phyloP scores from a whole-genome alignment of 1,140 invertebrate species.

The Monochamus saltuarius region DNA sequence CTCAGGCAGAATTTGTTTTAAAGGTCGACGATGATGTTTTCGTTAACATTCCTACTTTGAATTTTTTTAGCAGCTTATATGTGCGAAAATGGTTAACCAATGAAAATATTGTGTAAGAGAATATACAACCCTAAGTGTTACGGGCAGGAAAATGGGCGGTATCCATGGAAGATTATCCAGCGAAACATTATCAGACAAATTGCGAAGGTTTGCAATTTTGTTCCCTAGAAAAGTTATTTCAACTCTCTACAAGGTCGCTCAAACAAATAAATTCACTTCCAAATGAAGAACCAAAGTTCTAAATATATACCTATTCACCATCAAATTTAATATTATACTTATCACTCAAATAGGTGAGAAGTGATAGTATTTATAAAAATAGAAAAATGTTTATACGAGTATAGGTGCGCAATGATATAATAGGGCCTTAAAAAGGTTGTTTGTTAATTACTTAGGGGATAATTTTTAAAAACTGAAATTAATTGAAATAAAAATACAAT shows the following conservation, averaged over 20 bases:
- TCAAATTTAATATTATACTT: no score
- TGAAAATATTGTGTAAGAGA: constrained; percentile 59
- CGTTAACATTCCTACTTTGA: constrained; percentile 66
- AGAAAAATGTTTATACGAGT: no score
- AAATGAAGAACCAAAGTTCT: no score
- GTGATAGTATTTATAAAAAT: no score
- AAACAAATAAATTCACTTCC: constrained; percentile 26
- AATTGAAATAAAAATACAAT: no score
- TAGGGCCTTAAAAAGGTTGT: no score
- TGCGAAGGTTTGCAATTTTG: constrained; percentile 71
- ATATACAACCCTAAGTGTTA: constrained; percentile 54
- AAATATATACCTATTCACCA: no score
- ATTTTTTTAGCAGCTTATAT: constrained; percentile 60
- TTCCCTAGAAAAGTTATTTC: constrained; percentile 70
- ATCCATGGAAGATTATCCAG: constrained; percentile 64
- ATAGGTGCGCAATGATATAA: no score
- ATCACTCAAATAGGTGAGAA: no score
- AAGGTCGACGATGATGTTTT: constrained; percentile 80
- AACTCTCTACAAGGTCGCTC: constrained; percentile 47
- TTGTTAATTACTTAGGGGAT: no score
- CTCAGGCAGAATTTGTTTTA: constrained; percentile 67
- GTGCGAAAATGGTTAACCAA: constrained; percentile 57
- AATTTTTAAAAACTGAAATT: no score
- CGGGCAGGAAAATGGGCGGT: constrained; percentile 75
- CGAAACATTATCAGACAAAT: constrained; percentile 62